These are phyloP conservation scores for Plusia festucae DNA, from an alignment of 2,888 invertebrate species.

Conservation along the genomic window DNA sequence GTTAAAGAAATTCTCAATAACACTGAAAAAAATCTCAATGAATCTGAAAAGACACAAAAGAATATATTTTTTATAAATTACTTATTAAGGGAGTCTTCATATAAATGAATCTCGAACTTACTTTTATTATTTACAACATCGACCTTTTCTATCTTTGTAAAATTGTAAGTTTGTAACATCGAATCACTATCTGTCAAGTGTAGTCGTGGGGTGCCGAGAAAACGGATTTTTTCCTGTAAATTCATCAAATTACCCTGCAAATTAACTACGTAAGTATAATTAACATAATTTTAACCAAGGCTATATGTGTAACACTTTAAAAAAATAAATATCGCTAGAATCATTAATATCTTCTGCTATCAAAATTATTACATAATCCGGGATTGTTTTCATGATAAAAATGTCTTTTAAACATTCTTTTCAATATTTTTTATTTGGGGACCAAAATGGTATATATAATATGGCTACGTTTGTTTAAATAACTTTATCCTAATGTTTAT, in stretches of 20 bases:
- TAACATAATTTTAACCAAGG: neutral
- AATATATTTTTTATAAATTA: neutral
- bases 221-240: slow-evolving; percentile 26
- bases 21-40: too few relatives aligned
- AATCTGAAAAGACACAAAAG: too few relatives aligned
- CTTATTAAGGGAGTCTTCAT: too few relatives aligned
- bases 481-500: neutral
- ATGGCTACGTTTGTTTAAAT: neutral
- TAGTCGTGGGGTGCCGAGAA: slow-evolving; percentile 47
- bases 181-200: slow-evolving; percentile 50
- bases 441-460: neutral
- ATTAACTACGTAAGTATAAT: slow-evolving; percentile 41
- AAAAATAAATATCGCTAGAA: neutral
- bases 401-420: slow-evolving; percentile 9
- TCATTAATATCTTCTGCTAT: slow-evolving; percentile 18
- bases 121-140: too few relatives aligned
- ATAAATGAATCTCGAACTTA: too few relatives aligned
- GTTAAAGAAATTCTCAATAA: too few relatives aligned
- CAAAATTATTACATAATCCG: slow-evolving; percentile 75
- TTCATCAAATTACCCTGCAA: slow-evolving; percentile 20
- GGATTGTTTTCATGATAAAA: slow-evolving; percentile 56
- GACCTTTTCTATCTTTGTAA: neutral
- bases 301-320: neutral
- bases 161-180: slow-evolving; percentile 16
- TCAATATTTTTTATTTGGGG: neutral